These are phyloP conservation scores for Mesembrinibis cayennensis DNA, from an alignment of 2,113 vertebrate genomes.

Conservation along the genomic window DNA sequence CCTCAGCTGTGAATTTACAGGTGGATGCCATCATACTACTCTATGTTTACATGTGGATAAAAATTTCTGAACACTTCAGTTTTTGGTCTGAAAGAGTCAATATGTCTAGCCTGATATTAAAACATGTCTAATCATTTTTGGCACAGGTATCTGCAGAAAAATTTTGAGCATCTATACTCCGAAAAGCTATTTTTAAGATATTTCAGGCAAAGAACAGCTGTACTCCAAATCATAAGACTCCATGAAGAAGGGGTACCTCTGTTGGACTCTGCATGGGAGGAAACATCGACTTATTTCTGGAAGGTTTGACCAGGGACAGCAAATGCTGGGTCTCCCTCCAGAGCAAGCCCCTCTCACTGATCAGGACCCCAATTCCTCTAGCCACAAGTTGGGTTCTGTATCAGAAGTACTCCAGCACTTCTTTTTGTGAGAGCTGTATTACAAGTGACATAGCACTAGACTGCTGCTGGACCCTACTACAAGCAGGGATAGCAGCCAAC, in stretches of 20 bases:
- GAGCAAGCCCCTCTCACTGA: not conserved
- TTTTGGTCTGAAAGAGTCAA: not conserved
- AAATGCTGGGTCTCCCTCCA: not conserved
- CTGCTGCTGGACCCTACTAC: not conserved
- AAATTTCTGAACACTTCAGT: not conserved
- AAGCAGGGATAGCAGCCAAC: rapidly evolving
- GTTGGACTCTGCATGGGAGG: not conserved
- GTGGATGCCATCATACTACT: not conserved
- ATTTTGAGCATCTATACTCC: not conserved
- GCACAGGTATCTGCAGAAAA: not conserved
- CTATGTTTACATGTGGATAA: not conserved
- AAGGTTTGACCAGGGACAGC: not conserved
- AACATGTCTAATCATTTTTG: not conserved
- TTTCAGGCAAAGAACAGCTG: not conserved
- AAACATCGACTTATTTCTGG: not conserved
- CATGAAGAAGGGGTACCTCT: rapidly evolving
- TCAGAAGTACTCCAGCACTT: not conserved
- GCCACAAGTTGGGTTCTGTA: not conserved
- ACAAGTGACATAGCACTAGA: not conserved
- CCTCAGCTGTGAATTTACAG: not conserved
- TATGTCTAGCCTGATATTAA: not conserved
- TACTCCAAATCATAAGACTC: not conserved
- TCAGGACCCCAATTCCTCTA: rapidly evolving
- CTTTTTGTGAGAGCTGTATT: not conserved
- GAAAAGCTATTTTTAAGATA: not conserved